These are phyloP conservation scores for Gasterosteus nipponicus DNA, from an alignment of 2,113 vertebrate species.

Conservation along the genomic window DNA sequence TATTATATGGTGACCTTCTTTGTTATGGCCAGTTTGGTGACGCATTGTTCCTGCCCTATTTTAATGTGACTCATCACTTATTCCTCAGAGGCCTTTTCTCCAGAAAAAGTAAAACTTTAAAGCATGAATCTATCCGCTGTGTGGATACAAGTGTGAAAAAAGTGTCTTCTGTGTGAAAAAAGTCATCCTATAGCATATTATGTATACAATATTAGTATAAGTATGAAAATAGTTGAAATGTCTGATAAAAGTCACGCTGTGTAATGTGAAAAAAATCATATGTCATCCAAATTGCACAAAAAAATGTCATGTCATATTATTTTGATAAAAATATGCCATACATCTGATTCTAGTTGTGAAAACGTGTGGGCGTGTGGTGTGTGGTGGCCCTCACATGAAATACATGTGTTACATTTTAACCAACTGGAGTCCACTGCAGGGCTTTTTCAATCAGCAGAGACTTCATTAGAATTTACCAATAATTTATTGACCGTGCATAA, in stretches of 20 bases:
- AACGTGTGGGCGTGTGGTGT: neutral
- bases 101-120: too few species aligned
- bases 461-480: too few species aligned
- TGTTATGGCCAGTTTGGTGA: constrained; percentile 15
- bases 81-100: too few species aligned
- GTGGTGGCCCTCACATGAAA: neutral
- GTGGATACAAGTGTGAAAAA: too few species aligned
- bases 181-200: too few species aligned
- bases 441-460: neutral
- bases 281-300: neutral
- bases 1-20: constrained; percentile 37
- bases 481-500: too few species aligned
- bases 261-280: too few species aligned
- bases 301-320: neutral
- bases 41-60: neutral
- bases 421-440: neutral
- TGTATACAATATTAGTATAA: too few species aligned
- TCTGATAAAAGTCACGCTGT: too few species aligned
- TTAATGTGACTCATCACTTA: constrained; percentile 20
- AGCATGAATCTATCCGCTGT: too few species aligned
- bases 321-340: neutral
- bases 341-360: neutral
- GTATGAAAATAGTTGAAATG: too few species aligned
- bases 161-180: too few species aligned
- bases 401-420: neutral